These are phyloP conservation scores for Benthosema pterotum DNA, from an alignment of 2,797 vertebrate genomes.

Conservation along the genomic window DNA sequence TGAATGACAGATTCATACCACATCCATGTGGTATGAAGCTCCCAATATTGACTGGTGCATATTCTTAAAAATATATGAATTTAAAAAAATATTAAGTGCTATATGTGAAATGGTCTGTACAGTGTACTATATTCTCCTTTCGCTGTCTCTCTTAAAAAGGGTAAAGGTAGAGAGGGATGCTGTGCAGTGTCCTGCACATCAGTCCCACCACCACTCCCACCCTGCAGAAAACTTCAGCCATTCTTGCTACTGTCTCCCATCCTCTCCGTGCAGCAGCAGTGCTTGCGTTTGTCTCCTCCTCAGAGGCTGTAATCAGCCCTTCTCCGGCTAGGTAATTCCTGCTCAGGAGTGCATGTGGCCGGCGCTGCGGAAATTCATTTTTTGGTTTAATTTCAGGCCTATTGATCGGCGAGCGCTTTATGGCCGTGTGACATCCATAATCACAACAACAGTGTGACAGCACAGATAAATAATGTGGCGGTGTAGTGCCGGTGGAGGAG, in stretches of 20 bases:
- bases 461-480: slow-evolving; percentile 81
- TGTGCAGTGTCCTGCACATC: not conserved
- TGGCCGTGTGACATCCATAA: slow-evolving; percentile 85
- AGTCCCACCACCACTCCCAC: not conserved
- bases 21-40: no score
- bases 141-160: no score
- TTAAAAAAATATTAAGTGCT: no score
- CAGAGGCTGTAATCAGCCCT: slow-evolving; percentile 68
- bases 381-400: slow-evolving; percentile 87
- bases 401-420: slow-evolving; percentile 84
- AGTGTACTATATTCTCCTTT: no score
- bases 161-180: not conserved
- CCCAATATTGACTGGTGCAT: no score
- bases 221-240: slow-evolving; percentile 20
- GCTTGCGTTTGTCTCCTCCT: slow-evolving; percentile 57
- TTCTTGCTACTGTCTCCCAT: slow-evolving; percentile 36
- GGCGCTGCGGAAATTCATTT: slow-evolving; percentile 84
- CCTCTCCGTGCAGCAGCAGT: slow-evolving; percentile 18
- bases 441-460: slow-evolving; percentile 85
- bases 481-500: slow-evolving; percentile 52
- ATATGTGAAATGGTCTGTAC: no score
- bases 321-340: slow-evolving; percentile 75
- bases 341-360: slow-evolving; percentile 78
- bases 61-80: no score
- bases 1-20: no score